phyloP scores from a whole-genome alignment of 2,888 invertebrate genomes.

The Cecidostiba fungosa region DNA sequence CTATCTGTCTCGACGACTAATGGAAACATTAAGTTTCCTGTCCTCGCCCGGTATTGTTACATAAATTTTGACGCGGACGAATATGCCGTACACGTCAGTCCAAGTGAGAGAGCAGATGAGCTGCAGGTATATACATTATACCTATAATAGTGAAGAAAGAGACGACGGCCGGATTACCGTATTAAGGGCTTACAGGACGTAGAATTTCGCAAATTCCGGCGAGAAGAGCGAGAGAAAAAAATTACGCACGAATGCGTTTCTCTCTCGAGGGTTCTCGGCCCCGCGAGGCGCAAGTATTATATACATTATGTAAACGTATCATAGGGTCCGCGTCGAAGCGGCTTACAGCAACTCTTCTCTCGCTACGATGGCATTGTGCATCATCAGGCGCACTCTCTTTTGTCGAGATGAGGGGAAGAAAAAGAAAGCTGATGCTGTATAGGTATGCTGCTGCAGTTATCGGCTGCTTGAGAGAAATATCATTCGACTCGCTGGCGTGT shows the following conservation, averaged over 20 bases:
- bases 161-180: conserved; percentile 35
- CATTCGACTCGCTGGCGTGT: conserved; percentile 28
- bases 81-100: conserved; percentile 9
- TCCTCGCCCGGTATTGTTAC: conserved; percentile 52
- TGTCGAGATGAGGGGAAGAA: neutral
- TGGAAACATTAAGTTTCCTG: conserved; percentile 73
- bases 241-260: conserved; percentile 35
- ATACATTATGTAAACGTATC: conserved; percentile 5
- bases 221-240: conserved; percentile 19
- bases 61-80: conserved; percentile 43
- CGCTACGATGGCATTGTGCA: neutral
- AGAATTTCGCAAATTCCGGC: conserved; percentile 40
- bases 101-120: neutral
- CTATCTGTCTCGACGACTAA: conserved; percentile 61
- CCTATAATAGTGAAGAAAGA: neutral
- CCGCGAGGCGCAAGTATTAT: neutral
- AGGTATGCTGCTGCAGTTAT: neutral
- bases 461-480: conserved; percentile 23
- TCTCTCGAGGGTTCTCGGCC: neutral
- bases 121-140: too few relatives aligned
- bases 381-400: neutral
- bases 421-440: too few relatives aligned
- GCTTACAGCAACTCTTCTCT: conserved; percentile 25
- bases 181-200: conserved; percentile 49
- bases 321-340: conserved; percentile 31